Evolutionary conservation across 2,113 vertebrate genomes (phyloP).

Genomic region (Crotalus horridus): DNA sequence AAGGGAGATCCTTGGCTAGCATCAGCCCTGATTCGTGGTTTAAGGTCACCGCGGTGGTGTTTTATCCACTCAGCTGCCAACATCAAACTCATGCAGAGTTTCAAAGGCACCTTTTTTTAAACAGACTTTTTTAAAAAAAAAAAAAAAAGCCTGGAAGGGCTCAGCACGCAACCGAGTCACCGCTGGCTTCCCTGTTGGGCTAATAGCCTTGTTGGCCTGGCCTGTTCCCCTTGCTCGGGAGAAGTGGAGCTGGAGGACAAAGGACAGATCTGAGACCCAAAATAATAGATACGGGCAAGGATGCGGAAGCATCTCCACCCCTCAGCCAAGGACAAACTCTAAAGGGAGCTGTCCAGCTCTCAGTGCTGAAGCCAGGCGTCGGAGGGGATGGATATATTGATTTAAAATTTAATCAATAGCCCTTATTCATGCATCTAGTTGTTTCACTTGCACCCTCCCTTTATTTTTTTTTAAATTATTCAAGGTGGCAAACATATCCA

Average conservation of each 20-base stretch:
- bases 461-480: too few relatives aligned
- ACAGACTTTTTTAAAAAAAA: background rate
- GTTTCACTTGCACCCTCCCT: too few relatives aligned
- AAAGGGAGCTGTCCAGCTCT: background rate
- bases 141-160: background rate
- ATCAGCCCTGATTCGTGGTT: background rate
- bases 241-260: background rate
- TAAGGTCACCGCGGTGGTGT: background rate
- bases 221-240: background rate
- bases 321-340: background rate
- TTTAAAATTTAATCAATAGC: too few relatives aligned
- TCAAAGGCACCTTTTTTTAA: background rate
- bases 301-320: background rate
- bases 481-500: too few relatives aligned
- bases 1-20: background rate
- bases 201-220: too few relatives aligned
- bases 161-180: constrained; percentile 6
- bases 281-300: background rate
- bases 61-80: background rate
- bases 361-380: background rate
- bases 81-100: background rate
- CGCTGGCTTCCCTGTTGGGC: constrained; percentile 25
- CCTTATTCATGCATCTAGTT: too few relatives aligned
- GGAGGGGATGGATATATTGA: too few relatives aligned
- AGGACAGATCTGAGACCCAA: background rate